Evolutionary conservation across 2,888 invertebrate species (phyloP).

Genomic region (Glyphotaelius pellucidus): DNA sequence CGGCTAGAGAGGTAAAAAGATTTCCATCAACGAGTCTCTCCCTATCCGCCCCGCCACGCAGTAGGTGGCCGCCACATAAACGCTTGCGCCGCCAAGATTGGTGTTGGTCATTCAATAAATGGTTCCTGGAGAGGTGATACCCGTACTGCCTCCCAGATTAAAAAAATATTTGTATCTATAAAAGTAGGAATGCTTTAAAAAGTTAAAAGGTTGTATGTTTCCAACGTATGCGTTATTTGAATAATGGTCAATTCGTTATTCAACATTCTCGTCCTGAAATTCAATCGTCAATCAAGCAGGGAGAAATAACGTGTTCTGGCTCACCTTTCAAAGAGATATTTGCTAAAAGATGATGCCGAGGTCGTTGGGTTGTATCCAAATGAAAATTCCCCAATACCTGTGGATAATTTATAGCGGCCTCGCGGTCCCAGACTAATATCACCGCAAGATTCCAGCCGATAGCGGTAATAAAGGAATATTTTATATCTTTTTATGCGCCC

Average conservation of each 20-base stretch:
- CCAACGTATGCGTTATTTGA: not conserved
- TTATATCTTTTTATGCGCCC: constrained; percentile 26
- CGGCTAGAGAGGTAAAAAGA: too few relatives aligned
- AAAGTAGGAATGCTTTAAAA: too few relatives aligned
- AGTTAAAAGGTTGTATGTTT: not conserved
- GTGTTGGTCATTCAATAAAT: too few relatives aligned
- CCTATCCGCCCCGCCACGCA: too few relatives aligned
- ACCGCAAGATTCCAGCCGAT: constrained; percentile 8
- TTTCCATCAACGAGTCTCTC: too few relatives aligned
- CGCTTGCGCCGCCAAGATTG: too few relatives aligned
- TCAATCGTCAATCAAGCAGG: not conserved
- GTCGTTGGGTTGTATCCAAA: constrained; percentile 40
- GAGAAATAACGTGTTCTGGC: not conserved
- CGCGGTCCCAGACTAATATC: constrained; percentile 11
- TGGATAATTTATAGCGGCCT: constrained; percentile 21
- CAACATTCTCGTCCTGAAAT: not conserved
- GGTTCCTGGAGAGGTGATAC: too few relatives aligned
- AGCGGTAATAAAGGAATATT: constrained; percentile 27
- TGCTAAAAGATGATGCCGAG: constrained; percentile 26
- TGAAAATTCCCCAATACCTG: constrained; percentile 33
- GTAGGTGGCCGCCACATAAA: too few relatives aligned
- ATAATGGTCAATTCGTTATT: not conserved
- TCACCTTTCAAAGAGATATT: not conserved
- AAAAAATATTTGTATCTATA: too few relatives aligned
- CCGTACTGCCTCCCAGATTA: too few relatives aligned